A percentile compares a stretch with the other conserved stretches of the same genome.
phyloP scores from a whole-genome alignment of 2,888 invertebrate genomes.

The Glaucopsyche alexis region DNA sequence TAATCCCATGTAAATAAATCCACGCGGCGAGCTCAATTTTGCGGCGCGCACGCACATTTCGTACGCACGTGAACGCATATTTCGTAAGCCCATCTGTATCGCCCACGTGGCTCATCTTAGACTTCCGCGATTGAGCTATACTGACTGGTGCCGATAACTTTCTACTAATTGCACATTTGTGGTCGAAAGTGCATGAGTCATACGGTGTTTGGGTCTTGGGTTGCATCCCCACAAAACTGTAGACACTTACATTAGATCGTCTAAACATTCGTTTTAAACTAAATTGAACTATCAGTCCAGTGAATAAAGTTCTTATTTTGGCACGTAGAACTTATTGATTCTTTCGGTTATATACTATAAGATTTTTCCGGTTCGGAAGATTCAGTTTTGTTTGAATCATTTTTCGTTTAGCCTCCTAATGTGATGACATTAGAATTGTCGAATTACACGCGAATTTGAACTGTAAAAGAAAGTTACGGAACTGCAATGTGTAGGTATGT shows the following conservation, averaged over 20 bases:
- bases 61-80: not conserved
- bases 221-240: constrained; percentile 23
- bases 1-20: constrained; percentile 49
- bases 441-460: constrained; percentile 36
- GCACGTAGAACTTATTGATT: not conserved
- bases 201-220: constrained; percentile 28
- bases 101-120: not conserved
- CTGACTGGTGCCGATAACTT: constrained; percentile 67
- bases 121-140: constrained; percentile 35
- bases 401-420: not conserved
- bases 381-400: not conserved
- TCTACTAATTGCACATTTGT: constrained; percentile 65
- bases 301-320: not conserved
- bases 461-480: not conserved
- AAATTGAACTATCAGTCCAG: not conserved
- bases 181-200: constrained; percentile 51
- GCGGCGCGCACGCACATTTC: not conserved
- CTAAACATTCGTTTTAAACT: not conserved
- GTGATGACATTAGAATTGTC: constrained; percentile 30
- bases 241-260: not conserved
- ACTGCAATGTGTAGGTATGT: not conserved
- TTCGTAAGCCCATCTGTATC: not conserved
- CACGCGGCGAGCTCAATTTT: not conserved
- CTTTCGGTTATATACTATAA: not conserved
- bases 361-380: not conserved